Base-by-base conservation (phyloP, 2,888 invertebrate species). In the Xestia rhomboidea region DNA sequence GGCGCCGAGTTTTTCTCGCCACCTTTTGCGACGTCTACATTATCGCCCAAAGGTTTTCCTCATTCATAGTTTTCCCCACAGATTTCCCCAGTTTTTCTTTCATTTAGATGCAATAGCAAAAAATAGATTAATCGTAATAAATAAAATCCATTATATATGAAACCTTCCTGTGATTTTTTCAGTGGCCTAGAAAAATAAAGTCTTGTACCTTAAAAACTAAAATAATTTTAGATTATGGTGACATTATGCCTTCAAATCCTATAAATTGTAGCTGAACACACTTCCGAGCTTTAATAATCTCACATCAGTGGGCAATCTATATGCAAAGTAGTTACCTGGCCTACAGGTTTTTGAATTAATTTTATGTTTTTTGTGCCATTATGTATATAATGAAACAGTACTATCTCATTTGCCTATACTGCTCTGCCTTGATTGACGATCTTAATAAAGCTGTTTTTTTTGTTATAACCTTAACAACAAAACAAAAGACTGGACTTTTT, bases 231-330 rank as follows among this genome's bases (percentile, higher is more conserved):
- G 24, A 69, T 77, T 73, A 81, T 64, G 6, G 49, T 66, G 74
- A 70, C 38, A 77, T 79, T 76, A 78, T 34, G 69, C 60, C 69
- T 78, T 71, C 38, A 80, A 85, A 76, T 77, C 68, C 63, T 51
- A 77, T 79, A 81, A 83, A 81, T 76, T 73, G 75, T 81, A 70
- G 46, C 72, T 57, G 63, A 74, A 76, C 68, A 64, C 44, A 38
- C 62, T 76, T 68, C 24, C 38, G 24, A 78, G 69, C 62, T 83
- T 78, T 80, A 85, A 85, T 87, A 85, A 81, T 76, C 73, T 79
- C 73, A 74, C 78, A 77, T 75, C 81, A 81, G 70, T 69, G 75
- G 71, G 76, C 72, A 82, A 85, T 87, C 62, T 87, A 80, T 82
- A 87, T 85, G 85, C 74, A 77, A 83, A 87, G 38, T 81, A 79